phyloP scores from a whole-genome alignment of 1,140 invertebrate genomes.

The Anastrepha obliqua region DNA sequence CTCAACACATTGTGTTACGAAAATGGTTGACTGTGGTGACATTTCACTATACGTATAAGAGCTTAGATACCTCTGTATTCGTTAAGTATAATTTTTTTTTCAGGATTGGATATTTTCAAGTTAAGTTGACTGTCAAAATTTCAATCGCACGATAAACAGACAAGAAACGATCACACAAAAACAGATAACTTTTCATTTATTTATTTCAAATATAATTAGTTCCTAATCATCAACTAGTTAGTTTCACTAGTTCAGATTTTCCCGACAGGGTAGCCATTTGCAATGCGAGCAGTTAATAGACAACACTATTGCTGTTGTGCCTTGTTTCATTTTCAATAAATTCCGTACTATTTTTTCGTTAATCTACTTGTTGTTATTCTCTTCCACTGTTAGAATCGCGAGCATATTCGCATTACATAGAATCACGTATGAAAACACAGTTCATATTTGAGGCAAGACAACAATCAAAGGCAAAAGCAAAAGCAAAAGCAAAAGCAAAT shows the following conservation, averaged over 20 bases:
- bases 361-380: not conserved
- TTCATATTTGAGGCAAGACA: not conserved
- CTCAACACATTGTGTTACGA: too few relatives aligned
- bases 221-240: too few relatives aligned
- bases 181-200: too few relatives aligned
- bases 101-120: too few relatives aligned
- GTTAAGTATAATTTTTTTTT: too few relatives aligned
- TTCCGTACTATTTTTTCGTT: not conserved
- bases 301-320: not conserved
- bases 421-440: not conserved
- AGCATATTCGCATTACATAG: not conserved
- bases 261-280: not conserved
- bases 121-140: too few relatives aligned
- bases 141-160: too few relatives aligned
- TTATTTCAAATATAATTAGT: too few relatives aligned
- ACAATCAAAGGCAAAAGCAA: slow-evolving; percentile 9
- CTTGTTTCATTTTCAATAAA: slow-evolving; percentile 4
- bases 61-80: too few relatives aligned
- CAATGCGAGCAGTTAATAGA: not conserved
- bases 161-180: too few relatives aligned
- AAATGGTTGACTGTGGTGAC: too few relatives aligned
- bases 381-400: not conserved
- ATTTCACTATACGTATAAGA: too few relatives aligned
- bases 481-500: not conserved
- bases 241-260: not conserved